Base-by-base conservation (phyloP, 92 coral and sea anemone species). In the Montipora capitata region DNA sequence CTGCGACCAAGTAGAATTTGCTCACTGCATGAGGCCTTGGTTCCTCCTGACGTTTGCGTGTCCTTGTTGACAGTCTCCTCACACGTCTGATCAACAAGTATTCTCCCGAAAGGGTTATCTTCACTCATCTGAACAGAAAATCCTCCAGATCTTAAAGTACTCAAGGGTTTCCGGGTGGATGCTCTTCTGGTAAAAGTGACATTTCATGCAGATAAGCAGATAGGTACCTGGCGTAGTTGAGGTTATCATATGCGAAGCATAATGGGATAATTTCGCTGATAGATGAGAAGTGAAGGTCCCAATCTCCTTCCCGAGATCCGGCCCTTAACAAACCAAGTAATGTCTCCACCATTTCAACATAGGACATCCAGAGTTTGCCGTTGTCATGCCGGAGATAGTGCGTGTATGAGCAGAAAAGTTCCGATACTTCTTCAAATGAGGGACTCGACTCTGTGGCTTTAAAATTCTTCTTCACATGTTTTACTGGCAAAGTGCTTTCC, bases 221-320 rank as follows among this genome's bases (percentile, higher is more conserved):
- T 11, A 93, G 89, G 83, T 89, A 86, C 56, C 91, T 69, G 20
- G 93, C 91, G 78, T 93, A 93, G 58, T 93, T 88, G 43, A 85
- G 10, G 40, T 85, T 85, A 54, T 93, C 91, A 77, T 93, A 89
- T 13, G 96, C 93, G 77, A 93, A 89, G 70, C 96, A 93, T 87
- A 91, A 93, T 1, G 96, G 91, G 68, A 89, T 45, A 56, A 77
- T 18, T 13, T 51, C 79, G 43, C 86, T 81, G 10, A 76, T 74
- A 20, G 78, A 67, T 2, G 72, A 67, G 40, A 89, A 27, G 74
- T 88, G 79, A 11, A 92, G 88, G 15, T 80, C 66, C 93, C 85
- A 88, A 73, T 92, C 57, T 11, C 93, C 95, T 61, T 85, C 93
- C 51, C 95, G 69, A 64, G 91, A 73, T 3, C 85, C 85, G n/a